phyloP scores from a whole-genome alignment of 2,113 vertebrate genomes.

The Felis catus region DNA sequence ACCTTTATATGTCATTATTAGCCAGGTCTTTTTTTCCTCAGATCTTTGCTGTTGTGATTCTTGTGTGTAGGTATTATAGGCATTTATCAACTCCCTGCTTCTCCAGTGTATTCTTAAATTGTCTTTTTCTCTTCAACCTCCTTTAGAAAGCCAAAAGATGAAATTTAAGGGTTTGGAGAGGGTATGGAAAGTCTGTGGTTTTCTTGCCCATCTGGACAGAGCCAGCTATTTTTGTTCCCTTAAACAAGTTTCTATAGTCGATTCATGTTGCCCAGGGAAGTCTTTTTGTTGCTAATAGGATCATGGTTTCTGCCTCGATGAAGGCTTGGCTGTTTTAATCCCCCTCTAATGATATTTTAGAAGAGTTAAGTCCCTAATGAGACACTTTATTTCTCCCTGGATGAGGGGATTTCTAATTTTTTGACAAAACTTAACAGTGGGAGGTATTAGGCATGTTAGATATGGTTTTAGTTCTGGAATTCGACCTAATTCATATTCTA shows the following conservation, averaged over 20 bases:
- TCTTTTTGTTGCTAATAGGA: background rate
- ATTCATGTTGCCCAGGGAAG: background rate
- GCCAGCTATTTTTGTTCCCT: background rate
- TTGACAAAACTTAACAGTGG: background rate
- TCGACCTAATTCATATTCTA: constrained; percentile 1
- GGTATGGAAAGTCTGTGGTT: background rate
- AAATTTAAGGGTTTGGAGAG: background rate
- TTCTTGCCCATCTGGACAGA: background rate
- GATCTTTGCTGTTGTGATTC: background rate
- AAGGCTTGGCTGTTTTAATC: background rate
- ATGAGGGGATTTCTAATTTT: background rate
- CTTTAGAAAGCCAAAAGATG: background rate
- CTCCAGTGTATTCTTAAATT: background rate
- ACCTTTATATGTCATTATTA: background rate
- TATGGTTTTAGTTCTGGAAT: background rate
- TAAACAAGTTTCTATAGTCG: background rate
- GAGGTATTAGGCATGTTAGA: background rate
- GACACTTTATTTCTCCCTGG: background rate
- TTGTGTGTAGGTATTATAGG: background rate
- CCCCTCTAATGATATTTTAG: background rate
- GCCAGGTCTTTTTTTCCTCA: background rate
- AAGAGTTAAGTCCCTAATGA: background rate
- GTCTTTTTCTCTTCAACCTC: background rate
- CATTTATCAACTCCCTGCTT: background rate
- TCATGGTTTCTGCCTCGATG: background rate